Base-by-base conservation (phyloP, 1,140 invertebrate species). In the Leptinotarsa texana region DNA sequence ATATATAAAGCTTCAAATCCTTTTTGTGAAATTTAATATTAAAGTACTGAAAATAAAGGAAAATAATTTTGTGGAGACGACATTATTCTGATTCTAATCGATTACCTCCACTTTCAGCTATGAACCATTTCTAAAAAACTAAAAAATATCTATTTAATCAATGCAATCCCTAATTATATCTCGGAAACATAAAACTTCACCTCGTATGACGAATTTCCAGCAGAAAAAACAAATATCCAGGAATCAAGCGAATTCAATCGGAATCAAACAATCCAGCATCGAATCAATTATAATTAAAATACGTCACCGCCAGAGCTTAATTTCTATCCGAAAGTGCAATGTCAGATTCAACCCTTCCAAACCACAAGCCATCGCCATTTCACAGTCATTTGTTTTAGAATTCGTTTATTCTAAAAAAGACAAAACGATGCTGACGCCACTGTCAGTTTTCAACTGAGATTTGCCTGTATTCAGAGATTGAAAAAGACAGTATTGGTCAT, bases 251-350 rank as follows among this genome's bases (percentile, higher is more conserved):
- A 24, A 33, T 67, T 67, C 65, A 67, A 67, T 27, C 27, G 42
- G 42, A 67, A 67, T 67, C 65, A 67, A 67, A 67, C 65, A 67
- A 67, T 42, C 65, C 18, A 24, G 13, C 24, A 67, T 18, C 13
- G 51, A 18, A 57, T 57, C 51, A 18, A 57, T 57, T n/a, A 57
- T 57, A 57, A 57, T 57, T 18, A 57, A 18, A 18, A 18, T 57
- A 57, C 51, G 51, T 57, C 51, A 57, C n/a, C 15, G n/a, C 51
- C 51, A 57, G 51, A n/a, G 51, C 51, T 57, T 18, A n/a, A 57
- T 57, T 57, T 57, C 51, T 18, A 57, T 4, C 51, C n/a, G 51
- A 57, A 18, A 57, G n/a, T 57, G 51, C 51, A 57, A 57, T 18
- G 51, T 18, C 51, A 18, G 51, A 57, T 18, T 57, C 51, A 57